phyloP scores from a whole-genome alignment of 2,888 invertebrate genomes.

The Perdita meconis region DNA sequence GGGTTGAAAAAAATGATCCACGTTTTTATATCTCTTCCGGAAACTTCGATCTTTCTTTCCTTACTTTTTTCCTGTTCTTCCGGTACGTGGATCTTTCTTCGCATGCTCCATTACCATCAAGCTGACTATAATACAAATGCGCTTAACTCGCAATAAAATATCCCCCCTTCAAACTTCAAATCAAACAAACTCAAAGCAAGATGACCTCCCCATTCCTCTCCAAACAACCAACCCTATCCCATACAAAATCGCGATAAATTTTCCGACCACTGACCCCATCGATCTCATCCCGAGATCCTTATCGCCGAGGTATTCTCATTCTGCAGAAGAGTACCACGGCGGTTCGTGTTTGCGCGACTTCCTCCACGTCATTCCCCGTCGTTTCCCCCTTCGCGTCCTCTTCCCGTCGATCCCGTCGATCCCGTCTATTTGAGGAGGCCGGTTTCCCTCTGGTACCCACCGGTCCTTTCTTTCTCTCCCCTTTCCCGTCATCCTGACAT shows the following conservation, averaged over 20 bases:
- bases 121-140: too few species aligned
- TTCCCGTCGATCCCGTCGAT: slow-evolving; percentile 39
- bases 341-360: slow-evolving; percentile 8
- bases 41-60: too few species aligned
- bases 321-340: background rate
- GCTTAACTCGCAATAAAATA: too few species aligned
- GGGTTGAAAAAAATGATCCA: too few species aligned
- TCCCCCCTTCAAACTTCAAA: too few species aligned
- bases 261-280: background rate
- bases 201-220: too few species aligned
- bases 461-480: slow-evolving; percentile 22
- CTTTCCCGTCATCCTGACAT: slow-evolving; percentile 59
- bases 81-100: too few species aligned
- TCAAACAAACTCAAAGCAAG: too few species aligned
- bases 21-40: too few species aligned
- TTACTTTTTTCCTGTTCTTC: too few species aligned
- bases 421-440: slow-evolving; percentile 57
- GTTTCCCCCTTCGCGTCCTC: slow-evolving; percentile 3
- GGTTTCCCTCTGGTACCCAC: slow-evolving; percentile 56
- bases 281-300: background rate
- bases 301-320: background rate
- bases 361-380: slow-evolving; percentile 43
- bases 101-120: too few species aligned
- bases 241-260: background rate
- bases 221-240: background rate